These are phyloP conservation scores for Amyelois transitella DNA, from an alignment of 1,140 invertebrate genomes.

Conservation along the genomic window DNA sequence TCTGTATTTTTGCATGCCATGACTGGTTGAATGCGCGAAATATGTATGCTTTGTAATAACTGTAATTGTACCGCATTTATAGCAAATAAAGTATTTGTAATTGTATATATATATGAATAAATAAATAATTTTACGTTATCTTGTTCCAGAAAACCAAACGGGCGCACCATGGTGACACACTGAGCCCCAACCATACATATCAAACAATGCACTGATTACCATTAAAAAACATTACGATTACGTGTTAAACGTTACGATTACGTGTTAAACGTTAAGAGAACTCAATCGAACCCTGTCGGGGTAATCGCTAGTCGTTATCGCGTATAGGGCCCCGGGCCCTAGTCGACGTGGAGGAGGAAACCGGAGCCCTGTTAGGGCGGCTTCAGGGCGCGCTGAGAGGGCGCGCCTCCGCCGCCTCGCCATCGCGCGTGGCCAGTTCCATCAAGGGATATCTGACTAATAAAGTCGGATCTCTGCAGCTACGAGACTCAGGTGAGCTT, in stretches of 20 bases:
- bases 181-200: slow-evolving; percentile 56
- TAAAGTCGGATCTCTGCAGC: slow-evolving; percentile 63
- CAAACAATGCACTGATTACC: slow-evolving; percentile 57
- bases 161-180: slow-evolving; percentile 50
- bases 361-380: slow-evolving; percentile 66
- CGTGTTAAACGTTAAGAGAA: background rate
- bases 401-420: slow-evolving; percentile 70
- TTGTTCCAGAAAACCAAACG: slow-evolving; percentile 48
- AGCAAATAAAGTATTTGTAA: too few relatives aligned
- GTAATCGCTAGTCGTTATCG: too few relatives aligned
- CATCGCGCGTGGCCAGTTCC: slow-evolving; percentile 57
- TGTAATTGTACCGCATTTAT: too few relatives aligned
- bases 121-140: background rate
- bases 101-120: background rate
- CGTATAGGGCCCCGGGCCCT: slow-evolving; percentile 38
- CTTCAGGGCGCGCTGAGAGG: slow-evolving; percentile 69
- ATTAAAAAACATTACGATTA: slow-evolving; percentile 2
- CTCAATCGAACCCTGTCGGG: background rate
- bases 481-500: slow-evolving; percentile 63
- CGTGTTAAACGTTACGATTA: too few relatives aligned
- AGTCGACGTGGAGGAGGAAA: slow-evolving; percentile 75
- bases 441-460: slow-evolving; percentile 60
- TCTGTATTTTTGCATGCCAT: too few relatives aligned
- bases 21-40: background rate
- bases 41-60: too few relatives aligned